Conservation (phyloP, 1,140 invertebrate species). For the Calephelis nemesis region DNA sequence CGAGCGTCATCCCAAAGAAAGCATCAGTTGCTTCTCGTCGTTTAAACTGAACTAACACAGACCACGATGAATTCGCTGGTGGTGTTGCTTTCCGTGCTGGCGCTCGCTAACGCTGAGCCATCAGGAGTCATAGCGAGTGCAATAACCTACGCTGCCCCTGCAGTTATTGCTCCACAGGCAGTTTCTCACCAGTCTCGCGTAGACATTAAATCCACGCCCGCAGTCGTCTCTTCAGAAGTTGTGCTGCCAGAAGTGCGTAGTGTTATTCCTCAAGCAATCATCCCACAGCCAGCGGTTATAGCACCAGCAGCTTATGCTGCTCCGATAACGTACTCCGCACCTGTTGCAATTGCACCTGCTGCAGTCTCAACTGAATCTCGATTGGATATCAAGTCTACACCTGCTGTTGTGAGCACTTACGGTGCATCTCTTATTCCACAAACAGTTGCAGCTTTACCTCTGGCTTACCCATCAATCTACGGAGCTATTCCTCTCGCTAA, state of each 20-base stretch:
- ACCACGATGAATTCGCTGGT: constrained; percentile 78
- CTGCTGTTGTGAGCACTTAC: constrained; percentile 48
- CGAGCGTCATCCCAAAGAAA: constrained; percentile 50
- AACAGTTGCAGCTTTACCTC: constrained; percentile 35
- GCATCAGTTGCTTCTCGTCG: constrained; percentile 61
- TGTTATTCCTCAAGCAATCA: background rate
- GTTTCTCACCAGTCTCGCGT: constrained; percentile 58
- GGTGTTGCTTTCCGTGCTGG: constrained; percentile 80
- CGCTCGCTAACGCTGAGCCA: constrained; percentile 66
- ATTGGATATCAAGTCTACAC: constrained; percentile 61
- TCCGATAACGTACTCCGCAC: constrained; percentile 34
- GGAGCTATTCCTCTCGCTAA: background rate
- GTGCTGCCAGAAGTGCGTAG: background rate
- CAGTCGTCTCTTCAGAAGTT: constrained; percentile 32
- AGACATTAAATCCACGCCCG: constrained; percentile 54
- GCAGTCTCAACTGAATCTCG: constrained; percentile 56
- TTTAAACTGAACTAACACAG: constrained; percentile 71
- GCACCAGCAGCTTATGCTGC: constrained; percentile 23
- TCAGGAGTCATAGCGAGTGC: constrained; percentile 36
- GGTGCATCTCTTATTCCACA: constrained; percentile 39
- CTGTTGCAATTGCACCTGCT: constrained; percentile 45
- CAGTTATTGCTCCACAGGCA: constrained; percentile 32
- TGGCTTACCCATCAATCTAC: constrained; percentile 23
- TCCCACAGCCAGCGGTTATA: constrained; percentile 12
- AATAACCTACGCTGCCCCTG: constrained; percentile 25